Base-by-base conservation (phyloP, 2,797 vertebrate species). In the Avahi laniger region DNA sequence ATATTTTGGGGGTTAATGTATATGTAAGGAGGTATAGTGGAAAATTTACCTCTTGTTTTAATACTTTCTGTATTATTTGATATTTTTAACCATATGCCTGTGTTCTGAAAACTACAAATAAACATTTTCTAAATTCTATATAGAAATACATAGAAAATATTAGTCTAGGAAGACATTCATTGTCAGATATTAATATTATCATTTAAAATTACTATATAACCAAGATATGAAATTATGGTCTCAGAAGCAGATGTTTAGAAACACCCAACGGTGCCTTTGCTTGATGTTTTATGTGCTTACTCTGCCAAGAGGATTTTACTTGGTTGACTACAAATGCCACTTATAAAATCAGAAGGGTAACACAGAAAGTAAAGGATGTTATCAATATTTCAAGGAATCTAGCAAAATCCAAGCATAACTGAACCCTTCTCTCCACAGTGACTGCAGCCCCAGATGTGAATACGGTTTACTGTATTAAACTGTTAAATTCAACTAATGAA, bases 181-280 rank as follows among this genome's bases (percentile, higher is more conserved):
- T 83, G 78, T 30, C 13, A 83, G 14, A 50, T 93, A 83, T 41
- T 87, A 92, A 41, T n/a, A 93, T 7, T 2, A 87, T 57, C 13
- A 54, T 79, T 72, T 94, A 78, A 82, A 57, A 67, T 86, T 83
- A 87, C 4, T 4, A 46, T 88, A 93, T 86, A 43, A 73, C 24
- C 86, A 73, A 38, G 87, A 94, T 87, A 93, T 50, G 8, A 94
- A 94, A 72, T 85, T n/a, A 91, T 26, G 63, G 10, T 80, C 91
- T 94, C 90, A 89, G 96, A 97, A 96, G 50, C 57, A 97, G 90
- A 94, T 94, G 22, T 28, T 87, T 84, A 87, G 41, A 93, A 96
- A 97, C 11, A 70, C 4, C 28, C 79, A 94, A 67, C 1, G 88
- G 69, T 89, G 35, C 8, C 61, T 75, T 13, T 78, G 20, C 41